phyloP scores from a whole-genome alignment of 1,140 invertebrate genomes.

The Saccostrea cuccullata region DNA sequence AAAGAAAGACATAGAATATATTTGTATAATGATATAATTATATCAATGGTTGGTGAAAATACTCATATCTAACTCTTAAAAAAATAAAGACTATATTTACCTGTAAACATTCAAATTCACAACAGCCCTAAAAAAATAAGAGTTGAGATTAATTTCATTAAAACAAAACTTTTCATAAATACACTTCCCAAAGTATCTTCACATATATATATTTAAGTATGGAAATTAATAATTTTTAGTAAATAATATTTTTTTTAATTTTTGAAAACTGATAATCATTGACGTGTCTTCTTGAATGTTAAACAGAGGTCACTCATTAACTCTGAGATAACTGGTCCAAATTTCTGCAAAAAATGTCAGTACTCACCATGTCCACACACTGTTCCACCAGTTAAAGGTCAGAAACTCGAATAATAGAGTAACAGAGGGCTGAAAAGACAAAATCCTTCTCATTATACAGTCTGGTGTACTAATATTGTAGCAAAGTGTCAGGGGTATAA shows the following conservation, averaged over 20 bases:
- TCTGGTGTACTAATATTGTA: too few relatives aligned
- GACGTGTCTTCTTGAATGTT: too few relatives aligned
- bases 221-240: too few relatives aligned
- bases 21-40: neutral
- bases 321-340: neutral
- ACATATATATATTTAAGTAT: too few relatives aligned
- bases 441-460: neutral
- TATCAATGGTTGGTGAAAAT: neutral
- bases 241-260: too few relatives aligned
- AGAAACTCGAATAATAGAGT: conserved; percentile 69
- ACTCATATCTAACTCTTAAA: neutral
- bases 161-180: neutral
- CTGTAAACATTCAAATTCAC: conserved; percentile 68
- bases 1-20: conserved; percentile 1
- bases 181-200: too few relatives aligned
- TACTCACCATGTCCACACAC: conserved; percentile 69
- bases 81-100: conserved; percentile 52
- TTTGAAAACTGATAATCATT: too few relatives aligned
- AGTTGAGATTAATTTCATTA: conserved; percentile 24
- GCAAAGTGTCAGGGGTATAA: too few relatives aligned
- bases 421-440: conserved; percentile 67
- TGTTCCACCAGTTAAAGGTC: conserved; percentile 69
- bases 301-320: too few relatives aligned
- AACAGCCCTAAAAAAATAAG: conserved; percentile 63
- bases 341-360: neutral